Conservation (phyloP, 2,888 invertebrate genomes). For the Bellardia bayeri region DNA sequence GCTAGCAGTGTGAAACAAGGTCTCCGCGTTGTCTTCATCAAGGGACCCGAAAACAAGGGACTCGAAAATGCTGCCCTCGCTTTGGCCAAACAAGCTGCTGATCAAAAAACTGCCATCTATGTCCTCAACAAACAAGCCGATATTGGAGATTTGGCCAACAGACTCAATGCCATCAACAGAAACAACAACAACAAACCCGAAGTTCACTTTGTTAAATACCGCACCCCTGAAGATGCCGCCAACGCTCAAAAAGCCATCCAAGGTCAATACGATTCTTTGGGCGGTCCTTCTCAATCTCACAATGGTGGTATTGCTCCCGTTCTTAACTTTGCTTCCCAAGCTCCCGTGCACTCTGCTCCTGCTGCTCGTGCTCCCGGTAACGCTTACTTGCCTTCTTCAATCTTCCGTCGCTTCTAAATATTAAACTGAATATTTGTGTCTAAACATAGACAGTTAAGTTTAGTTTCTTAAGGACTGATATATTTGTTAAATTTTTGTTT, state of each 20-base stretch:
- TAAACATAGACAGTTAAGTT: conserved; percentile 26
- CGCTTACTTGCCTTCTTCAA: conserved; percentile 79
- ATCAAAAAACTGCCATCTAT: conserved; percentile 83
- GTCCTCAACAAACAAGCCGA: conserved; percentile 82
- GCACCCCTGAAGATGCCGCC: conserved; percentile 76
- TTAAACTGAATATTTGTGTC: conserved; percentile 21
- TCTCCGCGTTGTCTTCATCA: conserved; percentile 82
- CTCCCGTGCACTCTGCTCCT: conserved; percentile 52
- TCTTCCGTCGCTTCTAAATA: conserved; percentile 77
- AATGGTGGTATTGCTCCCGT: conserved; percentile 76
- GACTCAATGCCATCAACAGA: conserved; percentile 77
- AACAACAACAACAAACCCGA: conserved; percentile 80
- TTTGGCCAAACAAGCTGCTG: conserved; percentile 81
- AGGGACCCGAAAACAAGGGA: conserved; percentile 81
- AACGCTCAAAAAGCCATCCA: conserved; percentile 77
- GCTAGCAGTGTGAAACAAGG: conserved; percentile 68
- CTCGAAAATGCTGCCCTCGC: conserved; percentile 80
- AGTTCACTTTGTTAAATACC: conserved; percentile 80
- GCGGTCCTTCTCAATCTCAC: conserved; percentile 73
- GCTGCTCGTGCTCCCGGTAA: conserved; percentile 68
- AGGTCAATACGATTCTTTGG: conserved; percentile 75
- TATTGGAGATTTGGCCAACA: conserved; percentile 78
- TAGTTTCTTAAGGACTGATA: conserved; percentile 32
- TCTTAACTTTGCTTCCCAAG: conserved; percentile 70
- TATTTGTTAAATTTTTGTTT: conserved; percentile 56